Conservation (phyloP, 2,888 invertebrate genomes). For the Sussaba pulchella region DNA sequence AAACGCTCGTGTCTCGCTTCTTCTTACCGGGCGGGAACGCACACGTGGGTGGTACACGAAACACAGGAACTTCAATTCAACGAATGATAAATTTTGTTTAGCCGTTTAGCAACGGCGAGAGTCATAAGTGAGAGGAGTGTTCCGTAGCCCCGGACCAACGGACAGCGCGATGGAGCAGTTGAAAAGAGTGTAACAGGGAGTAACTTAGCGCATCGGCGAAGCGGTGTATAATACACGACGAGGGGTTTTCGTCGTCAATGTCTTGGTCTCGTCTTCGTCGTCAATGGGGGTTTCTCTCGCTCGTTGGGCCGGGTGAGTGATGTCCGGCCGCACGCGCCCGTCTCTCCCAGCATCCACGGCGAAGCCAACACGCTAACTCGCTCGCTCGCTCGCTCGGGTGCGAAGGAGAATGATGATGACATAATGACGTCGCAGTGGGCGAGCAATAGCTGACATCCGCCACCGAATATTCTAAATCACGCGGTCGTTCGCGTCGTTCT, state of each 20-base stretch:
- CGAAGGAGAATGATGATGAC: constrained; percentile 84
- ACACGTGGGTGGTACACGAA: constrained; percentile 79
- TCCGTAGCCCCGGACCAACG: constrained; percentile 7
- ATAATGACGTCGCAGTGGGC: constrained; percentile 84
- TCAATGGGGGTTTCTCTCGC: constrained; percentile 69
- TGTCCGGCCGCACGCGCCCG: constrained; percentile 81
- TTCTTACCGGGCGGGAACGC: constrained; percentile 13
- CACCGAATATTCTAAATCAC: constrained; percentile 84
- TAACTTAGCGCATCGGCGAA: constrained; percentile 55
- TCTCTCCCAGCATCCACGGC: constrained; percentile 82
- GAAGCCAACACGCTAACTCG: too few species aligned
- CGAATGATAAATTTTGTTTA: constrained; percentile 81
- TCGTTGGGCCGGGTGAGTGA: constrained; percentile 80
- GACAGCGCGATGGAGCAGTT: constrained; percentile 35
- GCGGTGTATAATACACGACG: constrained; percentile 54
- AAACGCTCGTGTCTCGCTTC: constrained; percentile 34
- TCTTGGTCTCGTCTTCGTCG: constrained; percentile 40
- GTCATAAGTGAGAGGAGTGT: constrained; percentile 49
- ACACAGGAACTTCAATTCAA: constrained; percentile 81
- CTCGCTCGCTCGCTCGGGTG: constrained; percentile 72
- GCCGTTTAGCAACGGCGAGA: constrained; percentile 71
- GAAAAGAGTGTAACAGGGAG: constrained; percentile 13
- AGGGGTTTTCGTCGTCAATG: constrained; percentile 27
- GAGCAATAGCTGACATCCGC: constrained; percentile 84
- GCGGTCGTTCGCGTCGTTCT: constrained; percentile 70